These are phyloP conservation scores for Marisa cornuarietis DNA, from an alignment of 1,140 invertebrate species.

Conservation along the genomic window DNA sequence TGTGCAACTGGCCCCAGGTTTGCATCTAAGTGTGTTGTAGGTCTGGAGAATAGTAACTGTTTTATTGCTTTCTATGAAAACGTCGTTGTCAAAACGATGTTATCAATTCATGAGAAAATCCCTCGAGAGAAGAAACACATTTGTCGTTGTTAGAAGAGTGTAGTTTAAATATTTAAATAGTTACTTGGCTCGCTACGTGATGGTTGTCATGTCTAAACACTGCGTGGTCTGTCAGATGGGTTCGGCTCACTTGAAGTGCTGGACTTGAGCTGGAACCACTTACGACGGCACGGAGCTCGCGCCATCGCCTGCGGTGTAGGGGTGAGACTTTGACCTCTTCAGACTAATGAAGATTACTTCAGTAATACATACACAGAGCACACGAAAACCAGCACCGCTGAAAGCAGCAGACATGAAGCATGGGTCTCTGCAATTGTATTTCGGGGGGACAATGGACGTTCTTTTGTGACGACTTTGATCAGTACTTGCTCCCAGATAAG, in stretches of 20 bases:
- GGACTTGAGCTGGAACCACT: conserved; percentile 55
- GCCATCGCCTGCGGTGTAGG: conserved; percentile 41
- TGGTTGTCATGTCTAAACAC: neutral
- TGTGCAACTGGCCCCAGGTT: no score
- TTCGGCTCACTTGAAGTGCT: conserved; percentile 46
- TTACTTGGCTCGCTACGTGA: neutral
- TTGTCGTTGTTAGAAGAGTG: neutral
- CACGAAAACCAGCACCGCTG: no score
- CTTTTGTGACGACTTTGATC: no score
- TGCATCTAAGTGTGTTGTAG: neutral
- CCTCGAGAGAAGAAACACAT: neutral
- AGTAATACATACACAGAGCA: neutral
- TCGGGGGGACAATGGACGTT: no score
- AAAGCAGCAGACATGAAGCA: no score
- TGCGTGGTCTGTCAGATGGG: neutral
- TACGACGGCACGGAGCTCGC: conserved; percentile 41
- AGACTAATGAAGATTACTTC: neutral
- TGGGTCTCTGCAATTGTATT: no score
- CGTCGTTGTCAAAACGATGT: no score
- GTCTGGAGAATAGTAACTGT: neutral
- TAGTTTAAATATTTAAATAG: no score
- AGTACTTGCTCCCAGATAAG: no score
- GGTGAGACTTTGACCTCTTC: neutral
- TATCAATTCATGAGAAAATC: no score
- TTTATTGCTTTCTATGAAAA: neutral